phyloP scores from a whole-genome alignment of 2,797 vertebrate genomes.

The Nannoperca obscura region DNA sequence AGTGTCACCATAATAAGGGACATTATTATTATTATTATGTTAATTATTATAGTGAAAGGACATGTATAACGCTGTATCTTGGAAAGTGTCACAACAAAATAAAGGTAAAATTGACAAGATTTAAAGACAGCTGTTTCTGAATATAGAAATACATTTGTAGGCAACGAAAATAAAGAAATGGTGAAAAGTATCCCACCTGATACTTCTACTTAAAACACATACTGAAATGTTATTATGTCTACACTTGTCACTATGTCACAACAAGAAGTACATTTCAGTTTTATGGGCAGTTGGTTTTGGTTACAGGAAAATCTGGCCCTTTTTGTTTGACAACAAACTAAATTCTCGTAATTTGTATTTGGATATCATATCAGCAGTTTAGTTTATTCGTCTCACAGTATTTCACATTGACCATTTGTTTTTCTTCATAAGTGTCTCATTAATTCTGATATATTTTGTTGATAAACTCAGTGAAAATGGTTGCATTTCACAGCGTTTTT shows the following conservation, averaged over 20 bases:
- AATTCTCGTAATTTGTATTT: not conserved
- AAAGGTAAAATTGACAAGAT: not conserved
- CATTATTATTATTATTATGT: not conserved
- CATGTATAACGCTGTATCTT: not conserved
- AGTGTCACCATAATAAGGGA: not conserved
- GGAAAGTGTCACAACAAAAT: not conserved
- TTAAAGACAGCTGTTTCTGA: not conserved
- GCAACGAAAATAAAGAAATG: not conserved
- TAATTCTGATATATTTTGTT: not conserved
- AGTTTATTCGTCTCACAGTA: not conserved
- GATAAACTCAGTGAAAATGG: not conserved
- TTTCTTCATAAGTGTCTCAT: not conserved
- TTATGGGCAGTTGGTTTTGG: not conserved
- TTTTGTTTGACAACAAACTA: constrained; percentile 1
- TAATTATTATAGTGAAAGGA: not conserved
- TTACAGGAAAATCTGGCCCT: not conserved
- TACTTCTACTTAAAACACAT: not conserved
- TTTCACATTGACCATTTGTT: not conserved
- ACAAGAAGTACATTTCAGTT: not conserved
- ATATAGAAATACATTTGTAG: not conserved
- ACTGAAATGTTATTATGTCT: not conserved
- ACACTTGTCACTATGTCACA: not conserved
- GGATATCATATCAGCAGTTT: not conserved
- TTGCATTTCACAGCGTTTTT: constrained; percentile 9
- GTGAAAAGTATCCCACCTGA: not conserved